These are phyloP conservation scores for Notarius lentiginosus DNA, from an alignment of 2,113 vertebrate species.

Conservation along the genomic window DNA sequence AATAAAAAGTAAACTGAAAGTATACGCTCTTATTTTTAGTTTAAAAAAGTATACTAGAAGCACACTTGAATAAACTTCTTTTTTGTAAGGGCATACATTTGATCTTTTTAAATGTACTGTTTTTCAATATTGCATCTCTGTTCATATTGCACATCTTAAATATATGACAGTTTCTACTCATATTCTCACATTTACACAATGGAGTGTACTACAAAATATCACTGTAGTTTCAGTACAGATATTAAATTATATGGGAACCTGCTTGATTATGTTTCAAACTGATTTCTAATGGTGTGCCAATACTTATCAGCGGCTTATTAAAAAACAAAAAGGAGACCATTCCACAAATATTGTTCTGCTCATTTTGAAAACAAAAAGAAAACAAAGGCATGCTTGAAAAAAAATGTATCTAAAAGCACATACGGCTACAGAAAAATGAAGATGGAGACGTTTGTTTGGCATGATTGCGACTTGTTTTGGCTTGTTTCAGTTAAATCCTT, in stretches of 20 bases:
- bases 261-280: background rate
- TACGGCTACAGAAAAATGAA: background rate
- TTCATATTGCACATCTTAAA: background rate
- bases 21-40: too few species aligned
- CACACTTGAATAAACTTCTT: too few species aligned
- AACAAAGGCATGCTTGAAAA: too few species aligned
- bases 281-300: background rate
- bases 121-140: background rate
- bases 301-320: background rate
- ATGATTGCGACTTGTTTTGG: too few species aligned
- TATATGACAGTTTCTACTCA: background rate
- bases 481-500: too few species aligned
- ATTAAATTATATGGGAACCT: background rate
- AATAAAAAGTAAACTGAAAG: too few species aligned
- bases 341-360: background rate
- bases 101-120: background rate
- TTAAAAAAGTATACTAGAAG: too few species aligned
- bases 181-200: background rate
- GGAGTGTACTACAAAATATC: background rate
- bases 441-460: too few species aligned
- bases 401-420: background rate
- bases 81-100: too few species aligned
- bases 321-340: too few species aligned
- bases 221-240: background rate
- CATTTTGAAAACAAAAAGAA: background rate